Conservation (phyloP, 1,140 invertebrate species). For the Semibalanus balanoides region DNA sequence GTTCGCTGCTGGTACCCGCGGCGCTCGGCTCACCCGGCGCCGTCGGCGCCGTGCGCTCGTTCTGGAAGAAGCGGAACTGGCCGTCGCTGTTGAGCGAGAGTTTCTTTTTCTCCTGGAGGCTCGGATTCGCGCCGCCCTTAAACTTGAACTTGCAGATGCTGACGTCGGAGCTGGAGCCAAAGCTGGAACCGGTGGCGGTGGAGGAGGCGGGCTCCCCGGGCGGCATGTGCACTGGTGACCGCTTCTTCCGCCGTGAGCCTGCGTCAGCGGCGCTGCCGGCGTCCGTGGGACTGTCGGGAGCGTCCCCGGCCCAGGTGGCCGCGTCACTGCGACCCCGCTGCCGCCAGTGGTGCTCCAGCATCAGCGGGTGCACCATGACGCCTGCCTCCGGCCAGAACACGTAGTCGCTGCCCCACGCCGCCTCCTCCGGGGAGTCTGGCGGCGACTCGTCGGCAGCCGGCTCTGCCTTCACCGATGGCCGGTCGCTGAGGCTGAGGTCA, state of each 20-base stretch:
- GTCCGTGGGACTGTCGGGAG: neutral
- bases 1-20: neutral
- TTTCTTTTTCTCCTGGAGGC: constrained; percentile 77
- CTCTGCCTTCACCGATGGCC: neutral
- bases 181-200: neutral
- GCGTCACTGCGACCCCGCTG: neutral
- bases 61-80: constrained; percentile 60
- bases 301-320: neutral
- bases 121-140: constrained; percentile 71
- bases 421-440: neutral
- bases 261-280: neutral
- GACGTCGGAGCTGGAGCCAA: constrained; percentile 24
- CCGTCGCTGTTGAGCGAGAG: constrained; percentile 70
- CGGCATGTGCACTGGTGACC: neutral
- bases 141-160: constrained; percentile 89
- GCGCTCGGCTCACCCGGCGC: neutral
- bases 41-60: constrained; percentile 1
- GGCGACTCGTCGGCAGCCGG: too few species aligned
- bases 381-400: constrained; percentile 54
- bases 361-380: constrained; percentile 53
- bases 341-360: constrained; percentile 43
- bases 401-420: constrained; percentile 24
- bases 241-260: neutral
- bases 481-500: neutral
- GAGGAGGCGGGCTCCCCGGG: too few species aligned